Evolutionary conservation across 2,888 invertebrate species (phyloP), one percentile per base, ranked within the genome.

Genomic region (Sipha maydis): DNA sequence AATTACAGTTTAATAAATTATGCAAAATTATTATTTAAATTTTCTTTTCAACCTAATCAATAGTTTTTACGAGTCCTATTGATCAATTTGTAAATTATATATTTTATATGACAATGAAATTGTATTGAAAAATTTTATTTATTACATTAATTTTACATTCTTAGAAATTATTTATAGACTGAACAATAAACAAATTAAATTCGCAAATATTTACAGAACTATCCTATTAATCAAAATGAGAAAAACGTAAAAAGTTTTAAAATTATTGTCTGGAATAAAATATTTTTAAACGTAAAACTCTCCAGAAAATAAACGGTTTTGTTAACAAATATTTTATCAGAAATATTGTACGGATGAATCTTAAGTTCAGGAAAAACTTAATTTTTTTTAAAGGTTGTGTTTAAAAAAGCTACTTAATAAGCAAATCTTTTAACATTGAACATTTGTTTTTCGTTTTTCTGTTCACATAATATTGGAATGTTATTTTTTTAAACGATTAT

Each of bases 231-330:
- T 75, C 31, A 73, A 82, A 80, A 11, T 34, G n/a, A 71, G 31
- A 9, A 31, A 19, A 41, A 25, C 34, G 41, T 76, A 41, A 21
- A 71, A 84, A 76, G 84, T 76, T 84, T 76, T 61, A 41, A 76
- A 84, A 84, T 84, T 84, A 76, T 84, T 34, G 41, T 76, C 28
- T 84, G 41, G 76, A 84, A 84, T 84, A 76, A 80, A 76, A 61
- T 41, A 41, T 61, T 76, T 41, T 41, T 75, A 54, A 77, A 83
- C 48, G 1, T 41, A 21, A 75, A 84, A 76, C n/a, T 84, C 34
- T 61, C 41, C 11, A 76, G 28, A 34, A 83, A 75, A 56, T 83
- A 75, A 56, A 61, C 3, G 7, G 28, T 11, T 76, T 75, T 61
- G 17, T 69, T 78, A 76, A 41, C 61, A n/a, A 84, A 76, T 21